A percentile compares a stretch with the other conserved stretches of the same genome.
Conservation (phyloP, 1,140 invertebrate species). For the Drosophila trapezifrons region DNA sequence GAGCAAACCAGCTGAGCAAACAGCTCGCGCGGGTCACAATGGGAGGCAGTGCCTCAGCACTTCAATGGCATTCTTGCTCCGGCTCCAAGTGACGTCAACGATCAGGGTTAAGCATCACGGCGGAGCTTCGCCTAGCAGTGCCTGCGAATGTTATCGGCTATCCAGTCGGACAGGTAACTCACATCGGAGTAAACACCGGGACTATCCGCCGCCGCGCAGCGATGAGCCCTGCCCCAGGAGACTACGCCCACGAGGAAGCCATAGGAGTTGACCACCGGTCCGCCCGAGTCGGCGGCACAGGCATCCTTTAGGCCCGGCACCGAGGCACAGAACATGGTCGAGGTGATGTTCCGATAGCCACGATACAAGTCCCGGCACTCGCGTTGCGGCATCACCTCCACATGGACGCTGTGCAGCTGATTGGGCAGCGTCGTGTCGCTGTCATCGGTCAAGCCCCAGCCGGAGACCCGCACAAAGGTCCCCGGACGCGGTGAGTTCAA, state of each 20-base stretch:
- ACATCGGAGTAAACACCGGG: conserved; percentile 88
- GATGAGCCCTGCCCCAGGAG: conserved; percentile 89
- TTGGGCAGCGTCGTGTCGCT: conserved; percentile 50
- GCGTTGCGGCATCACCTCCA: conserved; percentile 49
- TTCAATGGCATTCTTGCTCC: conserved; percentile 33
- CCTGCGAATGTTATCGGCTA: conserved; percentile 51
- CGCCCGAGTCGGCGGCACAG: conserved; percentile 88
- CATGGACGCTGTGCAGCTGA: conserved; percentile 65
- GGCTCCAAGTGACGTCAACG: conserved; percentile 26
- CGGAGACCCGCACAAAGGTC: conserved; percentile 54
- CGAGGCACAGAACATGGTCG: conserved; percentile 85
- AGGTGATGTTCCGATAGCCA: conserved; percentile 70
- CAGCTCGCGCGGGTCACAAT: conserved; percentile 30
- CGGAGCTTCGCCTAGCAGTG: conserved; percentile 42
- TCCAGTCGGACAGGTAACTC: conserved; percentile 73
- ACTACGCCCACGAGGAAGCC: conserved; percentile 87
- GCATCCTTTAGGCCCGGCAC: conserved; percentile 85
- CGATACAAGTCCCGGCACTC: conserved; percentile 56
- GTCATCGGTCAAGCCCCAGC: conserved; percentile 67
- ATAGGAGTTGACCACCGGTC: conserved; percentile 85
- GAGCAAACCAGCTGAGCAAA: conserved; percentile 61
- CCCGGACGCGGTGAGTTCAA: conserved; percentile 31
- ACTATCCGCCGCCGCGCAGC: conserved; percentile 84
- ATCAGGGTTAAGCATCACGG: conserved; percentile 28
- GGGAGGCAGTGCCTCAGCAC: not conserved